Percentiles rank a stretch among this genome's conserved stretches.
phyloP scores from a whole-genome alignment of 2,113 vertebrate species.

The Mastomys coucha region DNA sequence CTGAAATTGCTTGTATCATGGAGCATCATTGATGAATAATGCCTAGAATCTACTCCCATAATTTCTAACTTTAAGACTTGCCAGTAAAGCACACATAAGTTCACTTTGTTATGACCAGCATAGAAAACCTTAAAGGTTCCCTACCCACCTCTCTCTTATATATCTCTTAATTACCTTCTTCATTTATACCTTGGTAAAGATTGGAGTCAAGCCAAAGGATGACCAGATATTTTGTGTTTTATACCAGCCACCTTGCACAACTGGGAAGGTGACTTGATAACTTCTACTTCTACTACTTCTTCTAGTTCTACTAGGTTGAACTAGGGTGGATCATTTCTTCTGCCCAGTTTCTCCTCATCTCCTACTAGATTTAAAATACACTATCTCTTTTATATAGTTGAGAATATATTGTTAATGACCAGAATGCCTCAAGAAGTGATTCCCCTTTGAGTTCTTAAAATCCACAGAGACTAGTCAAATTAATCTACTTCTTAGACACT shows the following conservation, averaged over 20 bases:
- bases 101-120: not conserved
- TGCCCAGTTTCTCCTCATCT: not conserved
- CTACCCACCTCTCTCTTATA: not conserved
- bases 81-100: not conserved
- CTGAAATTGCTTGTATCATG: not conserved
- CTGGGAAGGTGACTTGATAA: not conserved
- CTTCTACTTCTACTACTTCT: too few relatives aligned
- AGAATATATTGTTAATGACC: not conserved
- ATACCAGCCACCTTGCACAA: not conserved
- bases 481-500: not conserved
- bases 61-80: not conserved
- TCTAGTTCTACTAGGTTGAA: not conserved
- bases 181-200: not conserved
- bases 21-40: not conserved
- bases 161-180: not conserved
- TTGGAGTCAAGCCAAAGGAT: not conserved
- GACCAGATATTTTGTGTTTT: not conserved
- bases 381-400: not conserved
- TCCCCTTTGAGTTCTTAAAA: not conserved
- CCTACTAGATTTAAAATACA: slow-evolving; percentile 4
- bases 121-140: not conserved
- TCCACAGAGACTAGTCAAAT: not conserved
- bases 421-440: not conserved
- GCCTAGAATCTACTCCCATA: not conserved
- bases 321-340: not conserved